phyloP scores from a whole-genome alignment of 1,140 invertebrate species.

The Pseudomyrmex sp. region DNA sequence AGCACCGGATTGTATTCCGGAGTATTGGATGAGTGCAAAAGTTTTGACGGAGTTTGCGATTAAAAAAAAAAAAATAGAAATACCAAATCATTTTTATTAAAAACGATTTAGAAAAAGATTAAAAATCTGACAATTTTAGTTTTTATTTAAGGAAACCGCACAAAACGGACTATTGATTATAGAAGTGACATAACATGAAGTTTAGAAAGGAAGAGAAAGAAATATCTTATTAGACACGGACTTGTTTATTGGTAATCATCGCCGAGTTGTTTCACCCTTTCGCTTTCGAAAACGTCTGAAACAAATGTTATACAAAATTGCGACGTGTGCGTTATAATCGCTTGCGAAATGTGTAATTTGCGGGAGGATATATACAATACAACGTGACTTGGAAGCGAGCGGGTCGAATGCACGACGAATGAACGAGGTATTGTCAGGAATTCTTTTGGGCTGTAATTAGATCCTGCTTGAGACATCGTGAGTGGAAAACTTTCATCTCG shows the following conservation, averaged over 20 bases:
- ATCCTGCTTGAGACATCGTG: slow-evolving; percentile 41
- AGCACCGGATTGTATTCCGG: too few species aligned
- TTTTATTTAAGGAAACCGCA: too few species aligned
- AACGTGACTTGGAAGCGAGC: slow-evolving; percentile 5
- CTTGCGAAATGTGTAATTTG: slow-evolving; percentile 49
- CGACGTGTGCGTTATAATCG: slow-evolving; percentile 32
- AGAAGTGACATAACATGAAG: not conserved
- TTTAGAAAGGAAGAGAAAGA: slow-evolving; percentile 37
- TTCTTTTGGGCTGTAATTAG: slow-evolving; percentile 45
- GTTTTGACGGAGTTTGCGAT: too few species aligned
- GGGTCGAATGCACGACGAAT: slow-evolving; percentile 2
- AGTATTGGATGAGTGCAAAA: too few species aligned
- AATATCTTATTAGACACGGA: slow-evolving; percentile 26
- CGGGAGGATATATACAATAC: not conserved
- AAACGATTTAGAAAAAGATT: too few species aligned
- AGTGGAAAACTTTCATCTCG: slow-evolving; percentile 57
- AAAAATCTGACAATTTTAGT: too few species aligned
- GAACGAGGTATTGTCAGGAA: slow-evolving; percentile 35
- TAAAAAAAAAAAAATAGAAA: too few species aligned
- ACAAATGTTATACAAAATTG: slow-evolving; percentile 46
- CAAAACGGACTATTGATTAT: too few species aligned
- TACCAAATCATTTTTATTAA: too few species aligned
- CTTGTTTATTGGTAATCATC: slow-evolving; percentile 37
- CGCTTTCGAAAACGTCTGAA: slow-evolving; percentile 32
- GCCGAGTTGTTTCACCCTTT: slow-evolving; percentile 37